phyloP scores from a whole-genome alignment of 2,113 vertebrate genomes.

The Hydropotes inermis region DNA sequence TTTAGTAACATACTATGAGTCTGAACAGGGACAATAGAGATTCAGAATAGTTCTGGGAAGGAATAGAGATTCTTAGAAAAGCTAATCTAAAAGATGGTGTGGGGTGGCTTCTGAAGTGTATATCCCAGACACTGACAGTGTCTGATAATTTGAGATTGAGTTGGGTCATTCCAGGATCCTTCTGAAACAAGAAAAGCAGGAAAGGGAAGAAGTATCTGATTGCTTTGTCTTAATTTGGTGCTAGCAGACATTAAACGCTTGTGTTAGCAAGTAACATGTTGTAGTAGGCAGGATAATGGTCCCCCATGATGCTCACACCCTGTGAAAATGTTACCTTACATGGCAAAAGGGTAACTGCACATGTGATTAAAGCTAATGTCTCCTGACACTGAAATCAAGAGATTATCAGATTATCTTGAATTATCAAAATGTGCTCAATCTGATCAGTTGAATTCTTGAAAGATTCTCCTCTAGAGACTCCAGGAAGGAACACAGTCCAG shows the following conservation, averaged over 20 bases:
- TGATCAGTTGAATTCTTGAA: not conserved
- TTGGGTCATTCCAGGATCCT: not conserved
- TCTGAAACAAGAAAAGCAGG: not conserved
- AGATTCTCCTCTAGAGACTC: not conserved
- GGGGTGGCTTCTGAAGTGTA: not conserved
- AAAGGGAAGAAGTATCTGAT: not conserved
- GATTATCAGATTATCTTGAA: not conserved
- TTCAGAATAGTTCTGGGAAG: not conserved
- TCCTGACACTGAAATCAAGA: not conserved
- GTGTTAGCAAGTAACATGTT: not conserved
- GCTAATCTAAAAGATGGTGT: not conserved
- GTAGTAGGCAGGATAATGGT: not conserved
- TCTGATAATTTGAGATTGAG: not conserved
- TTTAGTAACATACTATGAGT: not conserved
- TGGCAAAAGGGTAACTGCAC: not conserved
- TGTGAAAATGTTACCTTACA: not conserved
- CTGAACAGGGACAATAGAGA: not conserved
- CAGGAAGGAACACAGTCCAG: not conserved
- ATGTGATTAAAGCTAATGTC: not conserved
- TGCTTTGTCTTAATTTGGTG: not conserved
- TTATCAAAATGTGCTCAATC: not conserved
- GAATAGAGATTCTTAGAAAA: not conserved
- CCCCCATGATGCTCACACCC: accelerated
- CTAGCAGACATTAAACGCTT: not conserved
- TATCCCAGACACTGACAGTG: not conserved